Evolutionary conservation across 2,888 invertebrate species (phyloP), one percentile per base, ranked within the genome.

Genomic region (Apoda limacodes): DNA sequence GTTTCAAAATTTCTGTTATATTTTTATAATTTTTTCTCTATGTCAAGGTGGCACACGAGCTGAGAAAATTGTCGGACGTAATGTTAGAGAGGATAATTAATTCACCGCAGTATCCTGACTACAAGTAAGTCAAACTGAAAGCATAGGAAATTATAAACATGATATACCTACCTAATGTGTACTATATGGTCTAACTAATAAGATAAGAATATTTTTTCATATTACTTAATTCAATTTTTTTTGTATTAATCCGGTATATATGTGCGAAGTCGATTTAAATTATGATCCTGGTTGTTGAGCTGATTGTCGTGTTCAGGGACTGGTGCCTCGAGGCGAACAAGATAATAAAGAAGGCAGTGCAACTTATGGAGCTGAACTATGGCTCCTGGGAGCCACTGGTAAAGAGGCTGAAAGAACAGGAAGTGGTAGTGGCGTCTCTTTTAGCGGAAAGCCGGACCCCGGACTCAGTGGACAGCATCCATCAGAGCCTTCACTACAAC

Each of bases 51-150:
- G 85, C 84, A 0, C 82, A 86, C 37, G 88, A 88, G 51, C 60
- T 88, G 13, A 78, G 85, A 28, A 88, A 88, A 50, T 68, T 86
- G 11, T 78, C 85, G 0, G 86, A 88, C 40, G 71, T 87, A 13
- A 82, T 83, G 66, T 46, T 84, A 38, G 78, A 71, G 37, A 75
- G 83, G 39, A 62, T 85, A 11, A 40, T 67, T 9, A 59, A 61
- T 15, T 51, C 55, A 0, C 58, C 70, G 0, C 63, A 65, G 5
- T 60, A 58, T 32, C 54, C 65, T 2, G 74, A 72, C 2, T 64
- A 67, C 35, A 69, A 71, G 81, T 78, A 43, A 37, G 37, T 44
- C n/a, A 19, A 9, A n/a, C n/a, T n/a, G n/a, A n/a, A n/a, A n/a
- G n/a, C n/a, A n/a, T n/a, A n/a, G n/a, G n/a, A 25, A 22, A 3